Percentiles rank a stretch among this genome's conserved stretches.
These are phyloP conservation scores for Myotis lucifugus DNA, from an alignment of 2,113 vertebrate genomes.

Conservation along the genomic window DNA sequence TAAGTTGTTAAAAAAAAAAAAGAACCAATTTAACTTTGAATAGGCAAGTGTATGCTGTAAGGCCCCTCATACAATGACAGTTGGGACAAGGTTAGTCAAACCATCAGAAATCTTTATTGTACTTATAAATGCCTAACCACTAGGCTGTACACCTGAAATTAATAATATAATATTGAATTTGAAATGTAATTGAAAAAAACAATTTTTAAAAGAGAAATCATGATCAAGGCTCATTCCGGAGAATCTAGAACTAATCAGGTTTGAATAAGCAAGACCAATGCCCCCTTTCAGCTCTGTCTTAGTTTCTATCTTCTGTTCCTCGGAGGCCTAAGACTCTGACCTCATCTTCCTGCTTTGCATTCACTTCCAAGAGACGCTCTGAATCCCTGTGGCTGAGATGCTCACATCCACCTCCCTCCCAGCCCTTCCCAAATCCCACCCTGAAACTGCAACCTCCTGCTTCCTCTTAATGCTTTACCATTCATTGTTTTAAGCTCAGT, in stretches of 20 bases:
- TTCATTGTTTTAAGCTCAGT: not conserved
- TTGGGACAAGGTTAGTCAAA: not conserved
- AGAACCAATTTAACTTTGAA: slow-evolving; percentile 17
- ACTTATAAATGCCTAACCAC: not conserved
- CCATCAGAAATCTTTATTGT: not conserved
- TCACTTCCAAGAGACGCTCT: not conserved
- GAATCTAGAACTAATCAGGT: not conserved
- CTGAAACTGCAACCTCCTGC: not conserved
- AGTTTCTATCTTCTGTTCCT: not conserved
- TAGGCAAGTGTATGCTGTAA: not conserved
- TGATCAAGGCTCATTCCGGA: not conserved
- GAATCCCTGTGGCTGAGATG: not conserved
- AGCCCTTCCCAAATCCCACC: not conserved
- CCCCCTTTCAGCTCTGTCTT: not conserved
- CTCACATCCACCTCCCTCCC: not conserved
- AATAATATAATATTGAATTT: not conserved
- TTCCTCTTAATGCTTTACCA: not conserved
- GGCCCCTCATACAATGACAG: not conserved
- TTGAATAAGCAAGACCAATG: not conserved
- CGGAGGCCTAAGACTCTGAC: not conserved
- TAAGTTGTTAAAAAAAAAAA: slow-evolving; percentile 8
- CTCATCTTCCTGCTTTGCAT: not conserved
- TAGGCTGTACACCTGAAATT: not conserved
- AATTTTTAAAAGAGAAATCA: not conserved
- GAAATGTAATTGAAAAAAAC: not conserved